A percentile compares a stretch with the other conserved stretches of the same genome.
Evolutionary conservation across 2,888 invertebrate genomes (phyloP).

Genomic region (Cheilosia vulpina): DNA sequence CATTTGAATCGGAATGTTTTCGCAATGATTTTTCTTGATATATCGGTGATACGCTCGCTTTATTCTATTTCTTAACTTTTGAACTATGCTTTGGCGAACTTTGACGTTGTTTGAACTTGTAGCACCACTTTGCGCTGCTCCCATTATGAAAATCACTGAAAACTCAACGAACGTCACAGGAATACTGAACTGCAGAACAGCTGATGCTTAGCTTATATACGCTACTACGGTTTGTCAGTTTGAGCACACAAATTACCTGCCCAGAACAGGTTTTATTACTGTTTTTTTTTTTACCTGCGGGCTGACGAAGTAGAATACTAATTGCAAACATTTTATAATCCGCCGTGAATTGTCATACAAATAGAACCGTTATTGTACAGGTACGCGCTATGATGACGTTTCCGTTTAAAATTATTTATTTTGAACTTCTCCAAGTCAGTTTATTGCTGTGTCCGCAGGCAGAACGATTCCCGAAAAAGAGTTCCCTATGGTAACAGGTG

Average conservation of each 20-base stretch:
- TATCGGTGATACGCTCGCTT: background rate
- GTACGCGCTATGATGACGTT: background rate
- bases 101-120: background rate
- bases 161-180: background rate
- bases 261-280: background rate
- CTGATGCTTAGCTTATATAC: background rate
- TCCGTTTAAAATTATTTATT: no score
- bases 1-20: background rate
- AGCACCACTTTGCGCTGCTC: slow-evolving; percentile 26
- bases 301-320: background rate
- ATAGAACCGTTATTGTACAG: background rate
- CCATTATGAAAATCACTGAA: slow-evolving; percentile 27
- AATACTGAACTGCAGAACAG: slow-evolving; percentile 18
- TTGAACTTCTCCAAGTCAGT: no score
- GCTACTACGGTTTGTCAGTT: background rate
- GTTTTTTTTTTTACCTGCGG: background rate
- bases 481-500: no score
- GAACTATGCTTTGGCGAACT: background rate
- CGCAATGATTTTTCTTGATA: background rate
- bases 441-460: no score
- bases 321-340: background rate
- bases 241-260: background rate
- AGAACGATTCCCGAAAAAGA: no score
- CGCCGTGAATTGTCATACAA: background rate
- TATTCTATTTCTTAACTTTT: slow-evolving; percentile 8